A percentile compares a stretch with the other conserved stretches of the same genome.
phyloP scores from a whole-genome alignment of 2,888 invertebrate genomes.

The Leucozona laternaria region DNA sequence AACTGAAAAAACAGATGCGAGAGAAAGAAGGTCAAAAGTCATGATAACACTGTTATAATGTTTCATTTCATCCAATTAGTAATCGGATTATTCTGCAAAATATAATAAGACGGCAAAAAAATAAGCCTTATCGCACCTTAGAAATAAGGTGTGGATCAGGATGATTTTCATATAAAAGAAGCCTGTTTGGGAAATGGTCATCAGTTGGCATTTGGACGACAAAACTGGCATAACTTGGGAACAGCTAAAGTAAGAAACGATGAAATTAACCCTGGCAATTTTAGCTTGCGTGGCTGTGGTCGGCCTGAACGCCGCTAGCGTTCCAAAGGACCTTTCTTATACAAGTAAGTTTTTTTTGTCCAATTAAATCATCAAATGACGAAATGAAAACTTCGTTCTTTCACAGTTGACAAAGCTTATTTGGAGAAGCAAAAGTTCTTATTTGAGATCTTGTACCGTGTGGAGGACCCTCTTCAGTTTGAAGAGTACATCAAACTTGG shows the following conservation, averaged over 20 bases:
- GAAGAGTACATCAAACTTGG: constrained; percentile 43
- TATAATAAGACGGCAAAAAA: background rate
- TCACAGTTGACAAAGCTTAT: constrained; percentile 78
- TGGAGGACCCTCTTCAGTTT: constrained; percentile 75
- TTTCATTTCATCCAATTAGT: background rate
- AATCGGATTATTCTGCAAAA: background rate
- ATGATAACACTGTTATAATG: background rate
- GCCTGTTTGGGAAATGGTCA: no score
- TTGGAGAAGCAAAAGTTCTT: constrained; percentile 80
- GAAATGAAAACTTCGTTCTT: background rate
- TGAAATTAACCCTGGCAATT: constrained; percentile 80
- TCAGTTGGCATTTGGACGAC: no score
- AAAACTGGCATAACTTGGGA: no score
- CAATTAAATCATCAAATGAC: no score
- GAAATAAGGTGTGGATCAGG: background rate
- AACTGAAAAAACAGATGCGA: background rate
- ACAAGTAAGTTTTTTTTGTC: constrained; percentile 26
- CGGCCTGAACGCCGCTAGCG: constrained; percentile 77
- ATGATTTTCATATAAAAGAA: background rate
- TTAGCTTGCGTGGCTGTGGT: constrained; percentile 80
- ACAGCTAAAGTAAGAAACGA: constrained; percentile 60
- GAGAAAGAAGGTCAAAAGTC: background rate
- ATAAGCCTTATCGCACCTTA: background rate
- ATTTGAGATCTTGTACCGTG: constrained; percentile 78
- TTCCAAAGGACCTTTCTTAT: constrained; percentile 59